Evolutionary conservation across 2,888 invertebrate genomes (phyloP), one percentile per base, ranked within the genome.

Genomic region (Pseudeuparius sepicola): DNA sequence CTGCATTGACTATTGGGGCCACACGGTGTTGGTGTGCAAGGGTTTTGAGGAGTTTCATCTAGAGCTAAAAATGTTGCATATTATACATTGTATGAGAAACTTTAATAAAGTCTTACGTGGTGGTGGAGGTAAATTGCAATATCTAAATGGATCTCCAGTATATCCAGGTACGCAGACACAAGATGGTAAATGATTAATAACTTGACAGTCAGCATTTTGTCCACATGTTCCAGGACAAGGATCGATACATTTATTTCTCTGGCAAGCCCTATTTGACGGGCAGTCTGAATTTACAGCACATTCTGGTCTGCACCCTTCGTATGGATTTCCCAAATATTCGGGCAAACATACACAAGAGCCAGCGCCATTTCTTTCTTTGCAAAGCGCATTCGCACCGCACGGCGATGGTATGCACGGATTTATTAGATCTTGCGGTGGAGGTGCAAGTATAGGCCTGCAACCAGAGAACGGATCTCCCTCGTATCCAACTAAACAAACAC

Each of bases 1-100:
- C 68, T 64, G 52, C 84, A 85, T 51, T 75, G 71, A 38, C 80
- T 73, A 48, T 83, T 84, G 7, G 80, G 70, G 20, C 81, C 82
- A 55, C 84, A 84, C 2, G 80, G 78, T 14, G 75, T 73, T 23
- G 79, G 78, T 51, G 68, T 68, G 48, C 83, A 83, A 2, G 77
- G 78, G 50, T 77, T 70, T 33, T 30, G 14, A 2, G 55, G 52
- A n/a, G 24, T 26, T 53, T 65, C 63, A 24, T 20, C 7, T 7
- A 20, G 7, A 7, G 20, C 20, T 20, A 20, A 20, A 20, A 20
- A 7, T 20, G 20, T 7, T 7, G n/a, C 20, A 20, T 20, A 20
- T n/a, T n/a, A n/a, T n/a, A n/a, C n/a, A n/a, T n/a, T n/a, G n/a
- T n/a, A n/a, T n/a, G n/a, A n/a, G n/a, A n/a, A n/a, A n/a, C n/a